These are phyloP conservation scores for Lycopodina hypogea DNA, from an alignment of 37 sponge, comb jelly and placozoan species.

Conservation along the genomic window DNA sequence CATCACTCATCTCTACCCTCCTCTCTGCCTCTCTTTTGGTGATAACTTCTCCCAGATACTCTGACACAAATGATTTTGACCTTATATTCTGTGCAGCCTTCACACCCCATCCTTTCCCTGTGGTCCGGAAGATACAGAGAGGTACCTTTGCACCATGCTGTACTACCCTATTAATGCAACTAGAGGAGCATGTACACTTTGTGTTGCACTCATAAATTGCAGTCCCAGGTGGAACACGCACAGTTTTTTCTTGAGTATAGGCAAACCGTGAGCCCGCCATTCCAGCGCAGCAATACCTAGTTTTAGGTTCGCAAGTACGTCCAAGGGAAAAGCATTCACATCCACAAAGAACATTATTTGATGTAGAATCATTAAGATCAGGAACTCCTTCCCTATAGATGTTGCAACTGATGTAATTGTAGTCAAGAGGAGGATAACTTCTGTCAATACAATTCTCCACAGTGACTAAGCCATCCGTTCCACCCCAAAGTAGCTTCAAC, in stretches of 20 bases:
- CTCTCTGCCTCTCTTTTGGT: constrained; percentile 84
- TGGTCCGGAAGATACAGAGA: constrained; percentile 77
- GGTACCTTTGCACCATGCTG: constrained; percentile 70
- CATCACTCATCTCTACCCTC: constrained; percentile 59
- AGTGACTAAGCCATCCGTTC: constrained; percentile 38
- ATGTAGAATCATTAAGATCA: constrained; percentile 12
- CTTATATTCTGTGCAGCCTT: constrained; percentile 50
- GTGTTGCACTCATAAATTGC: constrained; percentile 89
- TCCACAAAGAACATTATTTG: constrained; percentile 5
- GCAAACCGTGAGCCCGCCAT: constrained; percentile 45
- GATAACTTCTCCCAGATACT: constrained; percentile 92
- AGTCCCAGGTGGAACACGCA: constrained; percentile 13
- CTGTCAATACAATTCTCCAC: constrained; percentile 55
- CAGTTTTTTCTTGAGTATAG: constrained; percentile 52
- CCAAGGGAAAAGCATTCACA: constrained; percentile 36
- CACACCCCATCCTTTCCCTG: constrained; percentile 84
- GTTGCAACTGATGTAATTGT: constrained; percentile 48
- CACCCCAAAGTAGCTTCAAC: background rate
- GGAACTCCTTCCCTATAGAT: constrained; percentile 36
- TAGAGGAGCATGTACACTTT: constrained; percentile 65
- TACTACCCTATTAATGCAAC: constrained; percentile 81
- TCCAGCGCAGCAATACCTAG: constrained; percentile 60
- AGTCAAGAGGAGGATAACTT: constrained; percentile 13
- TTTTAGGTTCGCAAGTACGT: constrained; percentile 25
- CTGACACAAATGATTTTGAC: constrained; percentile 73